Evolutionary conservation across 2,797 vertebrate genomes (phyloP).

Genomic region (Loriculus beryllinus): DNA sequence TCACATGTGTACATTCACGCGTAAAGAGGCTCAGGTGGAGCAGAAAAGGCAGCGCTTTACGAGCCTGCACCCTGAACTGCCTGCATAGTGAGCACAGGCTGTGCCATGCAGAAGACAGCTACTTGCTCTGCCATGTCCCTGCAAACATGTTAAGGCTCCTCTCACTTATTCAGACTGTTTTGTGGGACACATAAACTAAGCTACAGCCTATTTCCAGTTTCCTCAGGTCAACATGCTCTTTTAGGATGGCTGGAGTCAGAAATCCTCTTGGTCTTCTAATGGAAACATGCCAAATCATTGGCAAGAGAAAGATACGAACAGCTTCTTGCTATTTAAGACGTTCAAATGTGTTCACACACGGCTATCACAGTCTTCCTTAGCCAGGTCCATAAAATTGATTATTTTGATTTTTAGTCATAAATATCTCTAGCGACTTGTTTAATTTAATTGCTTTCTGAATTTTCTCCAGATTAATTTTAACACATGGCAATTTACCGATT

Average conservation of each 20-base stretch:
- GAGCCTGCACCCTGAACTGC: neutral
- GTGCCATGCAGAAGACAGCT: neutral
- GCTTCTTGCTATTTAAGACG: neutral
- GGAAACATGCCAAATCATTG: neutral
- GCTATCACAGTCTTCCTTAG: neutral
- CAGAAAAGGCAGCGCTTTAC: neutral
- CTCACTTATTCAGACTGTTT: neutral
- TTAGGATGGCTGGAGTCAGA: neutral
- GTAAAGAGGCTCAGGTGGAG: neutral
- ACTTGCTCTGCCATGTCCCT: neutral
- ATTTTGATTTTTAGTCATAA: neutral
- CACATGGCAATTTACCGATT: neutral
- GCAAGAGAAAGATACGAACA: neutral
- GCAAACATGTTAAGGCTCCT: neutral
- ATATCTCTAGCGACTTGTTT: neutral
- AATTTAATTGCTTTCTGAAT: neutral
- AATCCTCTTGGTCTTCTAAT: neutral
- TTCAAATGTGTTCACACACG: neutral
- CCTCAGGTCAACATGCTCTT: neutral
- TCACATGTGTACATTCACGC: too few relatives aligned
- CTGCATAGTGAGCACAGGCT: neutral
- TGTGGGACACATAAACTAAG: neutral
- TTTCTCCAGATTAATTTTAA: neutral
- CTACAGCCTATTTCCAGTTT: neutral
- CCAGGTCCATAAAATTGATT: neutral